Evolutionary conservation across 2,888 invertebrate species (phyloP), one percentile per base, ranked within the genome.

Genomic region (Epinotia bilunana): DNA sequence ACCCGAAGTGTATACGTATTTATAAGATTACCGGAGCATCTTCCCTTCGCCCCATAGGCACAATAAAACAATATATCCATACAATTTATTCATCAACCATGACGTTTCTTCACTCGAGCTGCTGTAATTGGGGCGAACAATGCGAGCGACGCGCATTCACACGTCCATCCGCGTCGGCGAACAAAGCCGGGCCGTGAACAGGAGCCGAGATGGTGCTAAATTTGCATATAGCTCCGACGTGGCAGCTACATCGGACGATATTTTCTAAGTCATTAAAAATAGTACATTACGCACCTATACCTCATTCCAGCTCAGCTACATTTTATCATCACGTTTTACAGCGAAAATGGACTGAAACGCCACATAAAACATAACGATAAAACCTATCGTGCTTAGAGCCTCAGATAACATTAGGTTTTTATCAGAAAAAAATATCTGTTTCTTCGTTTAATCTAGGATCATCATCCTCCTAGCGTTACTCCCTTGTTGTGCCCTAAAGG

Each of bases 41-140:
- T n/a, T 53, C n/a, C 53, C n/a, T 33, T 13, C 23, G 20, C 7
- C 11, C 28, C 33, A 33, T n/a, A n/a, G 33, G 20, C 61, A 28
- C 16, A 68, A 68, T 68, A 68, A 68, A 68, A 57, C 39, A 58
- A n/a, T 65, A 53, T 58, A 20, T 23, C 39, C 43, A 58, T 68
- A 69, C 43, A 68, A 58, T 60, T 18, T 69, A 60, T 60, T 58
- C 58, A 60, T 46, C 46, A 60, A 16, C 46, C n/a, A 18, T n/a
- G 69, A 60, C 69, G 69, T 69, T 46, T 69, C 69, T 69, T 69
- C 60, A 67, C 60, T 43, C 39, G 58, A 71, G 49, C 6, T 23
- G 53, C 62, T 46, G 49, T 74, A 74, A 74, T 74, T 74, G 74
- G 70, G 58, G 28, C 46, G 74, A 74, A 74, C 74, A 74, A 74